Conservation (phyloP, 1,140 invertebrate species). For the Callitettix versicolor region DNA sequence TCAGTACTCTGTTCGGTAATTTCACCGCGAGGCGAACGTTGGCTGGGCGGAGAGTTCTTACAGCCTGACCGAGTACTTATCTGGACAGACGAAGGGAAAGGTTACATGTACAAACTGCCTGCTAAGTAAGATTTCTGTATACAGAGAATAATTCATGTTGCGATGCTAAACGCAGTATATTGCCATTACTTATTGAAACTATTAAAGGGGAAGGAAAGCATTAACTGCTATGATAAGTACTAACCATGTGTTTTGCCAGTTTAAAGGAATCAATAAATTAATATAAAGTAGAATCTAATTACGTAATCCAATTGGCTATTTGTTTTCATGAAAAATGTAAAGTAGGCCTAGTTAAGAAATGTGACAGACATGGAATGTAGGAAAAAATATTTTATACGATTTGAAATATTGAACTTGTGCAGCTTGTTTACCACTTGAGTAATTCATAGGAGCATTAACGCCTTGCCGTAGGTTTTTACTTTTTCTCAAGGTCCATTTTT, state of each 20-base stretch:
- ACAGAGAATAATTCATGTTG: background rate
- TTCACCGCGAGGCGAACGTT: constrained; percentile 72
- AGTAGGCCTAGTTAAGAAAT: too few relatives aligned
- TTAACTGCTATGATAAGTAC: background rate
- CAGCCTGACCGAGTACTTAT: constrained; percentile 80
- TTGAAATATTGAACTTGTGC: too few relatives aligned
- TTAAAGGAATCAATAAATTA: too few relatives aligned
- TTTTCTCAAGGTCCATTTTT: too few relatives aligned
- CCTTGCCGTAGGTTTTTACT: too few relatives aligned
- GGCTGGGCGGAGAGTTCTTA: constrained; percentile 91
- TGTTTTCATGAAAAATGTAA: too few relatives aligned
- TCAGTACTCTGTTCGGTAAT: constrained; percentile 82
- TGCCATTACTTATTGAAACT: background rate
- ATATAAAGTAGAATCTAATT: too few relatives aligned
- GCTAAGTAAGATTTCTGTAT: constrained; percentile 65
- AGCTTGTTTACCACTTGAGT: too few relatives aligned
- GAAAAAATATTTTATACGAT: too few relatives aligned
- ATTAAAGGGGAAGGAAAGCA: background rate
- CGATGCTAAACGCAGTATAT: background rate
- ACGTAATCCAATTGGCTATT: too few relatives aligned
- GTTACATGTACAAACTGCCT: constrained; percentile 88
- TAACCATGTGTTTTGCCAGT: background rate
- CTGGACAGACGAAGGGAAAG: constrained; percentile 89
- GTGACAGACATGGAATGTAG: too few relatives aligned
- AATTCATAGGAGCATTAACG: too few relatives aligned